These are phyloP conservation scores for Dioctria rufipes DNA, from an alignment of 2,888 invertebrate genomes.

Conservation along the genomic window DNA sequence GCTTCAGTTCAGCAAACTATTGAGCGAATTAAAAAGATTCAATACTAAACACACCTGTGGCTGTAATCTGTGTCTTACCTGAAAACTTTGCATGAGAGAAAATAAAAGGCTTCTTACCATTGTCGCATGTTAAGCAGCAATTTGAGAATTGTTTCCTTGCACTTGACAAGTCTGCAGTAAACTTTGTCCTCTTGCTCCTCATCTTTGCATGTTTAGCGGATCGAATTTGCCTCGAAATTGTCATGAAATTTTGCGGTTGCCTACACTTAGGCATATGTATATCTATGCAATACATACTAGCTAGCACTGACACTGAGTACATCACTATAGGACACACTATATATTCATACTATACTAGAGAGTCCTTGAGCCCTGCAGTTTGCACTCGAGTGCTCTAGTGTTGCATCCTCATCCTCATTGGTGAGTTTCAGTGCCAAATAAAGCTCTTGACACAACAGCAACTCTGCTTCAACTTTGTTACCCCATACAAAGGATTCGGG, in stretches of 20 bases:
- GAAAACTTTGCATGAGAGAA: not conserved
- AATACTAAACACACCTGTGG: slow-evolving; percentile 42
- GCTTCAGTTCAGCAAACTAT: slow-evolving; percentile 2
- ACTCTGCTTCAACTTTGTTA: not conserved
- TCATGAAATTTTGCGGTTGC: slow-evolving; percentile 6
- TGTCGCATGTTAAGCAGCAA: slow-evolving; percentile 24
- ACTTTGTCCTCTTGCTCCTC: slow-evolving; percentile 33
- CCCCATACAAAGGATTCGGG: slow-evolving; percentile 9
- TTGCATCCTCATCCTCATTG: slow-evolving; percentile 26
- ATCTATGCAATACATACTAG: no score
- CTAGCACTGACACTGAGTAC: no score
- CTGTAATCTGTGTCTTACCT: slow-evolving; percentile 25
- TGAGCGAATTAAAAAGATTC: slow-evolving; percentile 1
- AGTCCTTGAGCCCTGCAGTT: slow-evolving; percentile 12
- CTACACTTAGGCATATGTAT: not conserved
- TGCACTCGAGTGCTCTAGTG: slow-evolving; percentile 24
- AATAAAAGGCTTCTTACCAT: slow-evolving; percentile 16
- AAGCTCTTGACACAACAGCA: slow-evolving; percentile 18
- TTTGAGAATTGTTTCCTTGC: slow-evolving; percentile 48
- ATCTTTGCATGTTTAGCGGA: not conserved
- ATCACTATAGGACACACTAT: no score
- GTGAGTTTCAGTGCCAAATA: slow-evolving; percentile 34
- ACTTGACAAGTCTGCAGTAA: slow-evolving; percentile 36
- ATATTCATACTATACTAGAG: slow-evolving; percentile 12
- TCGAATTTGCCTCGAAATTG: slow-evolving; percentile 7